Conservation (phyloP, 2,797 vertebrate species). For the Taeniopygia guttata region DNA sequence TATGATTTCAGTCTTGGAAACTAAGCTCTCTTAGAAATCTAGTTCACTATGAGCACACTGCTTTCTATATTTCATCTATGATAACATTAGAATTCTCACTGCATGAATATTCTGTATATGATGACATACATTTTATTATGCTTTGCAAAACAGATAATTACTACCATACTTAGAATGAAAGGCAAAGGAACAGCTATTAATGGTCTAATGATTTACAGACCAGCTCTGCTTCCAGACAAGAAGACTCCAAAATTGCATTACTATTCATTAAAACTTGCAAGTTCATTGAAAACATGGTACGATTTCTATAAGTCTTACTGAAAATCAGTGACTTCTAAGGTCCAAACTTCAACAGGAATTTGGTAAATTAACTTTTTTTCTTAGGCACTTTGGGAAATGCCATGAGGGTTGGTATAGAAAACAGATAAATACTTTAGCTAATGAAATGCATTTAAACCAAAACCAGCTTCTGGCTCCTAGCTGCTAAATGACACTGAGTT, state of each 20-base stretch:
- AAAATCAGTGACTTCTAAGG: not conserved
- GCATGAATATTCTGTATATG: conserved; percentile 26
- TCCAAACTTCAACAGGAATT: not conserved
- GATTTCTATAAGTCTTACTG: conserved; percentile 9
- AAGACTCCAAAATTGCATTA: conserved; percentile 34
- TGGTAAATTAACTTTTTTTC: not conserved
- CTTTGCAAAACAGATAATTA: conserved; percentile 57
- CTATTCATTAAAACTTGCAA: conserved; percentile 37
- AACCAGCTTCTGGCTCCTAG: not conserved
- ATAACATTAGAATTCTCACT: conserved; percentile 22
- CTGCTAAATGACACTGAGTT: not conserved
- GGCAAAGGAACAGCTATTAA: conserved; percentile 50
- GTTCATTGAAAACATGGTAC: conserved; percentile 28
- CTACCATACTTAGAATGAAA: conserved; percentile 52
- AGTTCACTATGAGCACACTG: not conserved
- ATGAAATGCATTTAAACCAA: not conserved
- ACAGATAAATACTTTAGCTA: not conserved
- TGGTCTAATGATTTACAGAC: conserved; percentile 57
- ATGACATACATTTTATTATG: conserved; percentile 36
- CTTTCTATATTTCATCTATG: not conserved
- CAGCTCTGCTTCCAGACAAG: conserved; percentile 45
- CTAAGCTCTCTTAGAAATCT: not conserved
- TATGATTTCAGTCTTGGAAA: not conserved
- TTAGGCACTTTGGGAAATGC: not conserved
- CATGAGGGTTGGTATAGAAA: not conserved